Base-by-base conservation (phyloP, 2,888 invertebrate genomes). In the Ophion costatus region DNA sequence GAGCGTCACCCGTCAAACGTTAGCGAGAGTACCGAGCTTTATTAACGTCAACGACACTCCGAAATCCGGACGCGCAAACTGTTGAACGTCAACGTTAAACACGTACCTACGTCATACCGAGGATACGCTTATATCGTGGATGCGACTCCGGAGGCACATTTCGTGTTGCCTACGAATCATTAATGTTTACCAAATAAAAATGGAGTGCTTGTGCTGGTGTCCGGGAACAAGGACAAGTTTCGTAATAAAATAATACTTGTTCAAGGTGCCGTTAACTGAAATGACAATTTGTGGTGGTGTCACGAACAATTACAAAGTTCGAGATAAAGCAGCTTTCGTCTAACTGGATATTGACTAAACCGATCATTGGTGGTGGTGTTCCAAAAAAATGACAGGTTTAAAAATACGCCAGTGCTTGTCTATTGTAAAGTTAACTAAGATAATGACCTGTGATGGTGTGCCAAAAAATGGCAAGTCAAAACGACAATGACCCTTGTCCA, bases 1-100 rank as follows among this genome's bases (percentile, higher is more conserved):
- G 85, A 80, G 63, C 75, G 73, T 85, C 86, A 81, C 83, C 80
- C 82, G 87, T 87, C 88, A 86, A 85, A 86, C 88, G 79, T 87
- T 89, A 87, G 88, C 89, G 87, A 80, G 86, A 86, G 85, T 87
- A 85, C 75, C 75, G 75, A 67, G 88, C 87, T 88, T 88, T 89
- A 90, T 91, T 91, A 90, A 91, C 86, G 91, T 91, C 90, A 86
- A 75, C 87, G 90, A 88, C 90, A 90, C 87, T 89, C 89, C 88
- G 87, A 82, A 87, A 90, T 88, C 89, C 87, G 83, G 89, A 90
- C 89, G 86, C 89, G 87, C 92, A 92, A 80, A 92, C 92, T 92
- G 92, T 92, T 92, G 91, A 92, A 92, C 89, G 92, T 92, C 92
- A 91, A 33, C 89, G 90, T 91, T 92, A 90, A 87, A 91, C 88